These are phyloP conservation scores for Parnassius glacialis DNA, from an alignment of 2,888 invertebrate genomes.

Conservation along the genomic window DNA sequence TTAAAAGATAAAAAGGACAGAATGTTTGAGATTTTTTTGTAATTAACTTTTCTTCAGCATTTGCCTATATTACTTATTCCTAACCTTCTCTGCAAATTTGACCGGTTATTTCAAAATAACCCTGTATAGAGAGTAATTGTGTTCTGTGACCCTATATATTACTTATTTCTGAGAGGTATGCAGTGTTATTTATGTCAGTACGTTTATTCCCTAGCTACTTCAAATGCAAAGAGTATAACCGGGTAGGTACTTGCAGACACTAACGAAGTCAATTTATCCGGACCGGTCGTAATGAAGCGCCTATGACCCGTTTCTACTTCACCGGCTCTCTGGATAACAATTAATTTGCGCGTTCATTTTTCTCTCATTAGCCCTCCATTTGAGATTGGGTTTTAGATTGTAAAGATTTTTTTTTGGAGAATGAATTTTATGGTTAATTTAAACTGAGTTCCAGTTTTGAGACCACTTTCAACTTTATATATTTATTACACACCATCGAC, in stretches of 20 bases:
- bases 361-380: slow-evolving; percentile 38
- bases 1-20: too few relatives aligned
- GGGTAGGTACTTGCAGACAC: slow-evolving; percentile 31
- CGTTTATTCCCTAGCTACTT: background rate
- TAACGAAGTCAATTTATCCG: slow-evolving; percentile 61
- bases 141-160: too few relatives aligned
- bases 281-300: slow-evolving; percentile 44
- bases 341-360: slow-evolving; percentile 44
- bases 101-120: too few relatives aligned
- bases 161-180: too few relatives aligned
- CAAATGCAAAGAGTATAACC: slow-evolving; percentile 28
- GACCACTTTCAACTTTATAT: too few relatives aligned
- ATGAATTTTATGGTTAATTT: background rate
- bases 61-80: too few relatives aligned
- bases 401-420: background rate
- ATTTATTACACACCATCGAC: too few relatives aligned
- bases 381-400: slow-evolving; percentile 20
- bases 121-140: too few relatives aligned
- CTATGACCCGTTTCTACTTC: slow-evolving; percentile 29
- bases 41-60: too few relatives aligned
- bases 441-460: background rate
- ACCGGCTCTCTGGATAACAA: slow-evolving; percentile 34
- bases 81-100: too few relatives aligned
- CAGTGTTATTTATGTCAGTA: background rate
- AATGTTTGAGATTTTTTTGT: too few relatives aligned